A percentile compares a stretch with the other conserved stretches of the same genome.
Conservation (phyloP, 2,888 invertebrate genomes). For the Drosophila suboccidentalis region DNA sequence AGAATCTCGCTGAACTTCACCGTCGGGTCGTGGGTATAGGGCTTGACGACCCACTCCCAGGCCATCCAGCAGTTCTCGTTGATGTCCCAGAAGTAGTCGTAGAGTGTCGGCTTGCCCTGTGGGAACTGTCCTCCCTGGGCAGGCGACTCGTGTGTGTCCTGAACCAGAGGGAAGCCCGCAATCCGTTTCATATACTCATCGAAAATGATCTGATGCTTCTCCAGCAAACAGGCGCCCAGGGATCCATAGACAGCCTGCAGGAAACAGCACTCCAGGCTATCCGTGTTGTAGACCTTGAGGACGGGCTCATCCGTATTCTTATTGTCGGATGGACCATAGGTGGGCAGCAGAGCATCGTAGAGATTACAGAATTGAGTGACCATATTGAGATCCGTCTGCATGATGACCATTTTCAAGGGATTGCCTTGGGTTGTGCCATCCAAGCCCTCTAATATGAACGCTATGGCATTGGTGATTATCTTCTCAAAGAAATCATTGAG, state of each 20-base stretch:
- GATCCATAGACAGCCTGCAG: conserved; percentile 92
- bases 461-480: conserved; percentile 90
- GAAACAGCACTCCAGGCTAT: conserved; percentile 90
- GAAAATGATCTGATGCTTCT: conserved; percentile 90
- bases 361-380: conserved; percentile 93
- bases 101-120: conserved; percentile 89
- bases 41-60: conserved; percentile 93
- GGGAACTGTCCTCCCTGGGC: conserved; percentile 92
- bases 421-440: conserved; percentile 90
- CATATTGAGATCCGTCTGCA: conserved; percentile 95
- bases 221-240: conserved; percentile 92
- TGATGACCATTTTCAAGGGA: conserved; percentile 93
- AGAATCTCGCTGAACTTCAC: conserved; percentile 93
- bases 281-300: conserved; percentile 86
- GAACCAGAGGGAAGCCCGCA: conserved; percentile 89
- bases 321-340: conserved; percentile 85
- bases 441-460: conserved; percentile 90
- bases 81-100: conserved; percentile 93
- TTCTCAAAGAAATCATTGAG: conserved; percentile 89
- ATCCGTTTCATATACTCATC: conserved; percentile 91
- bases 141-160: conserved; percentile 89
- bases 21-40: conserved; percentile 90
- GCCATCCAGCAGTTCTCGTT: conserved; percentile 91
- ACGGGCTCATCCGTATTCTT: conserved; percentile 84
- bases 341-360: conserved; percentile 90